Percentiles rank a stretch among this genome's conserved stretches.
phyloP scores from a whole-genome alignment of 37 sponge, comb jelly and placozoan species.

The Bolinopsis microptera region DNA sequence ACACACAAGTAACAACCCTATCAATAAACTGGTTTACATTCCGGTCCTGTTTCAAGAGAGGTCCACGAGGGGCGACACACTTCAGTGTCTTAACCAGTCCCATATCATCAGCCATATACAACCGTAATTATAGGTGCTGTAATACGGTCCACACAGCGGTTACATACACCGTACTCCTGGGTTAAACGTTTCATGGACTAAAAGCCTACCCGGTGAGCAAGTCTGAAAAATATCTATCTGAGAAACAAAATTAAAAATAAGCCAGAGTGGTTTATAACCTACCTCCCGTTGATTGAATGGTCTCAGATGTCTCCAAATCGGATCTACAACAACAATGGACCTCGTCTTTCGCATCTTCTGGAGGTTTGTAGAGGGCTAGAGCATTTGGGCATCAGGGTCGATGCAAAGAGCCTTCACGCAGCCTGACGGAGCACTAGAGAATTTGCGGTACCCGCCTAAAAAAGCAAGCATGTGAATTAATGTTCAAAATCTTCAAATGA shows the following conservation, averaged over 20 bases:
- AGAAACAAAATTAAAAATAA: too few relatives aligned
- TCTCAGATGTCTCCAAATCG: conserved; percentile 80
- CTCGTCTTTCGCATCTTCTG: conserved; percentile 85
- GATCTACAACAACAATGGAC: conserved; percentile 93
- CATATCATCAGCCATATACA: conserved; percentile 99
- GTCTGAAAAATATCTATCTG: too few relatives aligned
- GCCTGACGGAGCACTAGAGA: conserved; percentile 80
- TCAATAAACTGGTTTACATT: conserved; percentile 68
- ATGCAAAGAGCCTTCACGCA: conserved; percentile 77
- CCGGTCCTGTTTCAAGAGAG: conserved; percentile 71
- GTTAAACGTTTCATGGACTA: too few relatives aligned
- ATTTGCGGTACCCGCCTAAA: conserved; percentile 58
- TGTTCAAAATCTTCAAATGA: background rate
- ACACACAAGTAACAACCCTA: conserved; percentile 82
- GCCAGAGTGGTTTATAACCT: too few relatives aligned
- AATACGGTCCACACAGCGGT: conserved; percentile 88
- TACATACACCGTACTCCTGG: conserved; percentile 94
- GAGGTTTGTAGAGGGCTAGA: conserved; percentile 83
- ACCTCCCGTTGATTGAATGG: conserved; percentile 97
- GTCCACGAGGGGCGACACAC: conserved; percentile 91
- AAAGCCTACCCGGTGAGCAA: too few relatives aligned
- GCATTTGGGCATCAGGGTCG: conserved; percentile 91
- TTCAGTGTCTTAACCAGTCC: conserved; percentile 97
- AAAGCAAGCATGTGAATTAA: background rate
- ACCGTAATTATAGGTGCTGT: conserved; percentile 79